A percentile compares a stretch with the other conserved stretches of the same genome.
Evolutionary conservation across 2,113 vertebrate genomes (phyloP).

Genomic region (Eclectus roratus): DNA sequence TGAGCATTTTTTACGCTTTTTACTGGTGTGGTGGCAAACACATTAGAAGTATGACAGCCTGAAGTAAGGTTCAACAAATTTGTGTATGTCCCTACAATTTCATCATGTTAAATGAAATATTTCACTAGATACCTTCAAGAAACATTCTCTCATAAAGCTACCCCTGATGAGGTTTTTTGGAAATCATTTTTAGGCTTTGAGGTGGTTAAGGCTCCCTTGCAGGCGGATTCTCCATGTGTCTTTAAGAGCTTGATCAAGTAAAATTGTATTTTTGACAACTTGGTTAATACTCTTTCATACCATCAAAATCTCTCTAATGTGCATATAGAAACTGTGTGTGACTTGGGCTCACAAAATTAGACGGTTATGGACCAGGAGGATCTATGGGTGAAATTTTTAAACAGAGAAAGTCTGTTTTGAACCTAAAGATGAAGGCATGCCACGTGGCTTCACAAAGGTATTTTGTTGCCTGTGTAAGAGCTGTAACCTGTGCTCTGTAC

Average conservation of each 20-base stretch:
- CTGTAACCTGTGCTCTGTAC: neutral
- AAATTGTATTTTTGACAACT: neutral
- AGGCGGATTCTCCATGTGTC: neutral
- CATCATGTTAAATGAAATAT: fast-evolving
- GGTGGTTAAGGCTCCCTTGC: neutral
- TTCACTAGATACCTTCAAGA: neutral
- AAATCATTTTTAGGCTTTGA: fast-evolving
- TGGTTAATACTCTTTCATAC: neutral
- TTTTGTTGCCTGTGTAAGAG: neutral
- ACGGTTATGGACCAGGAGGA: neutral
- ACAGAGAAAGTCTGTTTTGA: neutral
- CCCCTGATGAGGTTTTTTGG: neutral
- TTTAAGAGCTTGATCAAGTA: neutral
- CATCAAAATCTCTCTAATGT: neutral
- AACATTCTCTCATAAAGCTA: neutral
- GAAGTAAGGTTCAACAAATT: neutral
- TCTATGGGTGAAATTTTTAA: neutral
- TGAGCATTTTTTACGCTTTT: fast-evolving
- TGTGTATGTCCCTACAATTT: fast-evolving
- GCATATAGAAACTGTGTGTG: neutral
- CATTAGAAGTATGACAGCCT: fast-evolving
- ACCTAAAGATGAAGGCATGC: fast-evolving
- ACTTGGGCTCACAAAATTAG: neutral
- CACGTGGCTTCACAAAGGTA: neutral
- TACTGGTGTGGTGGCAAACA: neutral